Percentiles rank a stretch among this genome's conserved stretches.
phyloP scores from a whole-genome alignment of 2,797 vertebrate genomes.

The Takifugu ocellatus region DNA sequence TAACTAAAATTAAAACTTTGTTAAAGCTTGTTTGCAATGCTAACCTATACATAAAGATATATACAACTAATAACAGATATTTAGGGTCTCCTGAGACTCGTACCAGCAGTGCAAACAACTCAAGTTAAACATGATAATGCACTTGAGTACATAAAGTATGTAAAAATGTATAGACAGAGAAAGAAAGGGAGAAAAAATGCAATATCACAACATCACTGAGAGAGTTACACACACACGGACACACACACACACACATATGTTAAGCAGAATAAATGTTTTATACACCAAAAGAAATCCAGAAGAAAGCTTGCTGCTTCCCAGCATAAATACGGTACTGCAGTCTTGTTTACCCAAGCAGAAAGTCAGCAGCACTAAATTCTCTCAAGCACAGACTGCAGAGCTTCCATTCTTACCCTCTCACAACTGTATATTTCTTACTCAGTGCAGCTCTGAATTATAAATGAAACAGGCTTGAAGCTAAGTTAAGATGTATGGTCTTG shows the following conservation, averaged over 20 bases:
- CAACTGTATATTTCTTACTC: slow-evolving; percentile 26
- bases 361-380: slow-evolving; percentile 27
- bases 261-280: background rate
- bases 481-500: slow-evolving; percentile 39
- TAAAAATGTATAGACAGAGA: background rate
- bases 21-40: too few relatives aligned
- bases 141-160: background rate
- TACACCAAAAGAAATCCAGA: too few relatives aligned
- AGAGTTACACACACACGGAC: slow-evolving; percentile 6
- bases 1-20: too few relatives aligned
- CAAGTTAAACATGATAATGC: slow-evolving; percentile 7
- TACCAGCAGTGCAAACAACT: background rate
- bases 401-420: slow-evolving; percentile 21
- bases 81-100: slow-evolving; percentile 4
- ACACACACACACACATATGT: too few relatives aligned
- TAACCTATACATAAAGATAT: too few relatives aligned
- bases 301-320: background rate
- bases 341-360: slow-evolving; percentile 28
- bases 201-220: background rate
- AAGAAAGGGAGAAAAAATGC: too few relatives aligned
- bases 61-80: background rate
- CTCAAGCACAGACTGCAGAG: slow-evolving; percentile 5
- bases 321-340: slow-evolving; percentile 6
- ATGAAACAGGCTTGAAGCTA: slow-evolving; percentile 44
- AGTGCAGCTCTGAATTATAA: slow-evolving; percentile 49